phyloP scores from a whole-genome alignment of 2,888 invertebrate species.

The Tyria jacobaeae region DNA sequence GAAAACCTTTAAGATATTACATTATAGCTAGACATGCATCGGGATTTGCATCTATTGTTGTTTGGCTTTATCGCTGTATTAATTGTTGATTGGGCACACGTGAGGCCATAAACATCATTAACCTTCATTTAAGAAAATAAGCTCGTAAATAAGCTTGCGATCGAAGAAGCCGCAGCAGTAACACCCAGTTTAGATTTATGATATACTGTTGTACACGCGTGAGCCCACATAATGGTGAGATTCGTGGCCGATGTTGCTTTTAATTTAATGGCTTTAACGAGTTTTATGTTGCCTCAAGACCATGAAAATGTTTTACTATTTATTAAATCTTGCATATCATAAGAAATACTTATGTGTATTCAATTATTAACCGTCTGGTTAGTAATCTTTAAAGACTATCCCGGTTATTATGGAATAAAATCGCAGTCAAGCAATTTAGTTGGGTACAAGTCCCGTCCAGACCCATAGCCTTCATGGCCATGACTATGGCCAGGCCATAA shows the following conservation, averaged over 20 bases:
- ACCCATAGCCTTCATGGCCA: no score
- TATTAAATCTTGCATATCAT: conserved; percentile 13
- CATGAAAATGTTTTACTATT: conserved; percentile 45
- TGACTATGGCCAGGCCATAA: no score
- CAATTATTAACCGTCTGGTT: neutral
- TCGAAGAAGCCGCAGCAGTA: conserved; percentile 42
- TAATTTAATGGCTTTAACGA: conserved; percentile 49
- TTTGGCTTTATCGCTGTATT: conserved; percentile 17
- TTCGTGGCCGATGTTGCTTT: conserved; percentile 50
- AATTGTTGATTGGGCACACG: conserved; percentile 23
- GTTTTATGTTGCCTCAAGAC: conserved; percentile 53
- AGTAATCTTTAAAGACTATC: neutral
- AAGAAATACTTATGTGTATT: no score
- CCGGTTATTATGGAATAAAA: neutral
- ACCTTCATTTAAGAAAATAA: conserved; percentile 47
- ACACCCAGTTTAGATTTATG: conserved; percentile 48
- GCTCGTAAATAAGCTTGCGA: conserved; percentile 45
- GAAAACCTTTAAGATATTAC: conserved; percentile 1
- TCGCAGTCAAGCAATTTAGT: no score
- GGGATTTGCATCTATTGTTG: conserved; percentile 30
- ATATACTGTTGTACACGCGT: conserved; percentile 32
- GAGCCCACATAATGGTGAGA: conserved; percentile 45
- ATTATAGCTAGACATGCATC: conserved; percentile 19
- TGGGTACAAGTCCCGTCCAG: no score
- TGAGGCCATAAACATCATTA: conserved; percentile 41